phyloP scores from a whole-genome alignment of 2,797 vertebrate genomes.

The Geotrypetes seraphini region DNA sequence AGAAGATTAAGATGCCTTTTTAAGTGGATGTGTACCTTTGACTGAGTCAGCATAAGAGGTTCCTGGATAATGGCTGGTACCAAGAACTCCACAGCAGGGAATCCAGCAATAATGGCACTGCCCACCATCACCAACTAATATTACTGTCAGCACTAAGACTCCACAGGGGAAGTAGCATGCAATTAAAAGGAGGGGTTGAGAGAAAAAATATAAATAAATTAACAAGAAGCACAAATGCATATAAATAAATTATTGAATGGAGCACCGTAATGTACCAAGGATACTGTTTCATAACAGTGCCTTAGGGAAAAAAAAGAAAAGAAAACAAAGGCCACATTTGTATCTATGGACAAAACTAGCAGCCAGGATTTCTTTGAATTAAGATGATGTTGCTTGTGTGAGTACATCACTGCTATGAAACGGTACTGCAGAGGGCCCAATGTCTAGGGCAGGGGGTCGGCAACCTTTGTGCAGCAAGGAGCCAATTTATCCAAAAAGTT shows the following conservation, averaged over 20 bases:
- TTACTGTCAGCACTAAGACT: not conserved
- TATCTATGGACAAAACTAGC: fast-evolving
- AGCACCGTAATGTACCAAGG: not conserved
- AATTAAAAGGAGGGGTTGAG: not conserved
- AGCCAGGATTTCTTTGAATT: too few species aligned
- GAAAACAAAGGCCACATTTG: too few species aligned
- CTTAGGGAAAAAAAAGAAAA: too few species aligned
- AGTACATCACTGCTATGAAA: too few species aligned
- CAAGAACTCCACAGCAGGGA: not conserved
- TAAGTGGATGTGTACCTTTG: not conserved
- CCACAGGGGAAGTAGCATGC: not conserved
- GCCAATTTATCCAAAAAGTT: too few species aligned
- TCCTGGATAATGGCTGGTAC: not conserved
- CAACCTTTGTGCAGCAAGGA: too few species aligned
- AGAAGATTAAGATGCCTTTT: not conserved
- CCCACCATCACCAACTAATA: not conserved
- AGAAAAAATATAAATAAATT: not conserved
- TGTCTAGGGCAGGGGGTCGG: too few species aligned
- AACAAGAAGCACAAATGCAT: not conserved
- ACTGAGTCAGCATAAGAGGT: not conserved
- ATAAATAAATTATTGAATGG: not conserved
- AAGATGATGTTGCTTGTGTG: too few species aligned
- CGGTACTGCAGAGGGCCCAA: too few species aligned
- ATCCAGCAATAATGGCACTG: not conserved
- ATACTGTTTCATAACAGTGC: too few species aligned